Conservation (phyloP, 2,888 invertebrate genomes). For the Deroplatys truncata region DNA sequence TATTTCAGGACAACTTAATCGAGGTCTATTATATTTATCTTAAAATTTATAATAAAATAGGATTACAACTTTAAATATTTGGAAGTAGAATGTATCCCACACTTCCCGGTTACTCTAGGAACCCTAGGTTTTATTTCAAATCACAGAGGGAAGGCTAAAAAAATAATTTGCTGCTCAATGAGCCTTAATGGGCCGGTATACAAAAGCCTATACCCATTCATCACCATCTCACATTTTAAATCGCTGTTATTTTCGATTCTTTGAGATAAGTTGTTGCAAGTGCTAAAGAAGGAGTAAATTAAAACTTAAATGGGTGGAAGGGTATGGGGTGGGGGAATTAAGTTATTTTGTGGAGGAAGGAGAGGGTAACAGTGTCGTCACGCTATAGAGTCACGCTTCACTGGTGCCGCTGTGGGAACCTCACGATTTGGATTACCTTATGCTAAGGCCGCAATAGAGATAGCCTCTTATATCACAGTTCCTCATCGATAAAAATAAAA, state of each 20-base stretch:
- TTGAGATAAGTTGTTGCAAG: background rate
- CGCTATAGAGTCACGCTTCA: background rate
- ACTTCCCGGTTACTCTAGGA: too few species aligned
- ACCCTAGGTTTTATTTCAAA: too few species aligned
- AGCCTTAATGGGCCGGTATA: background rate
- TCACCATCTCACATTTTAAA: background rate
- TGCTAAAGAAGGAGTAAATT: background rate
- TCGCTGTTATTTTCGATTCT: background rate
- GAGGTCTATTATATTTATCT: too few species aligned
- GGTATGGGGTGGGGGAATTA: background rate
- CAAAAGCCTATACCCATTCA: background rate
- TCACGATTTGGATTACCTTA: background rate
- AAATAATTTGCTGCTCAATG: background rate
- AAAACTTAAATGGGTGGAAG: background rate
- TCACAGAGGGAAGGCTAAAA: background rate
- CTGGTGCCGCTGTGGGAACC: background rate
- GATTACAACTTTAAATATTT: too few species aligned
- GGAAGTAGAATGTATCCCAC: too few species aligned
- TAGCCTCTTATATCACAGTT: background rate
- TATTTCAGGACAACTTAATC: too few species aligned
- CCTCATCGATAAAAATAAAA: background rate
- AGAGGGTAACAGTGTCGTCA: background rate
- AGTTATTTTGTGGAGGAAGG: background rate
- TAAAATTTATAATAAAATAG: too few species aligned
- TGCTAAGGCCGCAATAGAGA: background rate